A percentile compares a stretch with the other conserved stretches of the same genome.
Evolutionary conservation across 1,140 invertebrate genomes (phyloP).

Genomic region (Cotesia chilonis): DNA sequence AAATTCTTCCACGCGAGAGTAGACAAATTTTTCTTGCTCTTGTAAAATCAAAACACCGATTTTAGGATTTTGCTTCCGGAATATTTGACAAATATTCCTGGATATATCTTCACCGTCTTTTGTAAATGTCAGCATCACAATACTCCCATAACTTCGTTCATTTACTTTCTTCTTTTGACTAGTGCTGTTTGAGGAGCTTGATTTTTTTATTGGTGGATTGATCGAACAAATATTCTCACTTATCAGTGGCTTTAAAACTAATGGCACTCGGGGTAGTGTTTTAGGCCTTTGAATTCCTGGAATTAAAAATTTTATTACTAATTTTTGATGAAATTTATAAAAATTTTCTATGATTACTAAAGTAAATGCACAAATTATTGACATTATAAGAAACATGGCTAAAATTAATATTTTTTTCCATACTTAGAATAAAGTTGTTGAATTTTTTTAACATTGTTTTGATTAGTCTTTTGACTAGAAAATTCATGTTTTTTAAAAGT

Average conservation of each 20-base stretch:
- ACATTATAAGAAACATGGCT: too few relatives aligned
- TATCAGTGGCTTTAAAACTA: conserved; percentile 47
- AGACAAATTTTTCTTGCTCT: conserved; percentile 54
- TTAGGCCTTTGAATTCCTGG: conserved; percentile 41
- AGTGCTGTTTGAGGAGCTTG: too few relatives aligned
- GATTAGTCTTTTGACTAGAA: too few relatives aligned
- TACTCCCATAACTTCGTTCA: conserved; percentile 43
- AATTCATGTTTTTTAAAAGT: too few relatives aligned
- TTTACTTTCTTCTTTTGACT: too few relatives aligned
- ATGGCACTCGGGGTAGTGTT: conserved; percentile 48
- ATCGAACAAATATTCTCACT: background rate
- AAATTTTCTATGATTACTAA: too few relatives aligned
- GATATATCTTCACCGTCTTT: conserved; percentile 46
- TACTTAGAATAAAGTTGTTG: too few relatives aligned
- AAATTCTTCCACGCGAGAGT: conserved; percentile 51
- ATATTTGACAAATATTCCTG: conserved; percentile 47
- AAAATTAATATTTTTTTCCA: too few relatives aligned
- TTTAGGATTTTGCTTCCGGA: conserved; percentile 49
- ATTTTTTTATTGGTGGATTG: background rate
- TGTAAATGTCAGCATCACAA: conserved; percentile 54
- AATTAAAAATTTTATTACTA: too few relatives aligned
- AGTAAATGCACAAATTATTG: too few relatives aligned
- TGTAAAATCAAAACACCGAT: conserved; percentile 56
- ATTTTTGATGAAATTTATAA: too few relatives aligned
- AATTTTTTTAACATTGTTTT: too few relatives aligned